Base-by-base conservation (phyloP, 2,113 vertebrate species). In the Phalacrocorax brasilianus region DNA sequence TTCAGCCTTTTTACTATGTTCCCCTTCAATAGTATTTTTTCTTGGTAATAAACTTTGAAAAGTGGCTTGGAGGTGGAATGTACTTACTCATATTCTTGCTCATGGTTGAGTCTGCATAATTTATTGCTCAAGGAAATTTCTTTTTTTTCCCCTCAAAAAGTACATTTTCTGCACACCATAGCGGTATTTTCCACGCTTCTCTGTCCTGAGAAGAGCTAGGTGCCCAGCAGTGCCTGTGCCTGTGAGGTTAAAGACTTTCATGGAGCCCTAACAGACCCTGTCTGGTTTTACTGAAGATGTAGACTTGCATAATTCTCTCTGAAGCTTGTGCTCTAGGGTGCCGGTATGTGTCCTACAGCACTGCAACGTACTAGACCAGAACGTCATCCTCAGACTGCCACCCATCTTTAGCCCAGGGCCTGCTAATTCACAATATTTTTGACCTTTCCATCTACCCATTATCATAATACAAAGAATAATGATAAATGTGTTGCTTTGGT, bases 191-290 rank as follows among this genome's bases (percentile, higher is more conserved):
- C 44, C 72, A 33, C 2, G 1, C 15, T 70, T 83, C 53, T 79
- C 55, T 85, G 6, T 59, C 47, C 40, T 44, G 9, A 74, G 38
- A 74, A 90, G 7, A 27, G 19, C 22, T 44, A 71, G 45, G 10
- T 35, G 6, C 9, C 27, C 40, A 65, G 22, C 35, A 82, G 19
- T 22, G 14, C 28, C 50, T 58, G 22, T 55, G 72, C 28, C 50
- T 58, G 22, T 55, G 72, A 90, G 9, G 12, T 61, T 88, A n/a
- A 66, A n/a, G 32, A 12, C 28, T 70, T 58, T 5, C 22, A 32
- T 0, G 2, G 15, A 84, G n/a, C 9, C 12, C 33, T 56, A 62
- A 7, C 12, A 56, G 16, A 70, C 6, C 3, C 26, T 2, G 0
- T 33, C 33, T 72, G n/a, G 9, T 72, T 93, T 91, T 33, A 62